A percentile compares a stretch with the other conserved stretches of the same genome.
Conservation (phyloP, 1,140 invertebrate genomes). For the Eumaeus atala region DNA sequence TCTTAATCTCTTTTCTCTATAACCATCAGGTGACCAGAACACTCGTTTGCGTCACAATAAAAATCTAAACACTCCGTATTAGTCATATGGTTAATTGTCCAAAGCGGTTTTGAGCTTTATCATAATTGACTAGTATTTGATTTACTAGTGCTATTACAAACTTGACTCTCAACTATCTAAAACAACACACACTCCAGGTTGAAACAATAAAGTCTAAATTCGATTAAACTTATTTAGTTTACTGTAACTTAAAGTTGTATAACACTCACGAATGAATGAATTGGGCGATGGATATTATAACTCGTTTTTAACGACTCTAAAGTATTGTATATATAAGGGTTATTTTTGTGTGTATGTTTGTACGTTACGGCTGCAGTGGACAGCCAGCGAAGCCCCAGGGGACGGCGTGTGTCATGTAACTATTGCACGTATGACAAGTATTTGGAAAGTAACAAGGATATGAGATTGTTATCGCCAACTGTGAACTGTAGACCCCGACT, state of each 20-base stretch:
- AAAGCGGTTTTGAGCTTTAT: slow-evolving; percentile 59
- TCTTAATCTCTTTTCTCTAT: no score
- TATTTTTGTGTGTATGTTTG: slow-evolving; percentile 13
- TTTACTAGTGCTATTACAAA: slow-evolving; percentile 49
- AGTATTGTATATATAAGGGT: background rate
- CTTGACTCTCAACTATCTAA: slow-evolving; percentile 6
- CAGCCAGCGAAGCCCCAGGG: slow-evolving; percentile 41
- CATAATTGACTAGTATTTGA: slow-evolving; percentile 71
- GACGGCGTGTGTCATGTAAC: slow-evolving; percentile 51
- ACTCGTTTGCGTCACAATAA: slow-evolving; percentile 32
- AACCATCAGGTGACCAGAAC: no score
- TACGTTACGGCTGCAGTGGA: slow-evolving; percentile 25
- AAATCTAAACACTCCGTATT: slow-evolving; percentile 46
- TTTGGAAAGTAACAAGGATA: slow-evolving; percentile 65
- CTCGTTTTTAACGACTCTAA: background rate
- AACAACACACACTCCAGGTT: background rate
- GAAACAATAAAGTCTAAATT: slow-evolving; percentile 20
- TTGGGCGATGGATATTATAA: slow-evolving; percentile 24
- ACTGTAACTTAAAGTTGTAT: slow-evolving; percentile 14
- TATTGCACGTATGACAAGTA: slow-evolving; percentile 50
- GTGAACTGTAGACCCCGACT: background rate
- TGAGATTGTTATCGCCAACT: slow-evolving; percentile 51
- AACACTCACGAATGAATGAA: slow-evolving; percentile 34
- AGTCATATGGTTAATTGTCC: slow-evolving; percentile 66
- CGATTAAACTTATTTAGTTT: background rate